phyloP scores from a whole-genome alignment of 2,797 vertebrate species.

The Fratercula arctica region DNA sequence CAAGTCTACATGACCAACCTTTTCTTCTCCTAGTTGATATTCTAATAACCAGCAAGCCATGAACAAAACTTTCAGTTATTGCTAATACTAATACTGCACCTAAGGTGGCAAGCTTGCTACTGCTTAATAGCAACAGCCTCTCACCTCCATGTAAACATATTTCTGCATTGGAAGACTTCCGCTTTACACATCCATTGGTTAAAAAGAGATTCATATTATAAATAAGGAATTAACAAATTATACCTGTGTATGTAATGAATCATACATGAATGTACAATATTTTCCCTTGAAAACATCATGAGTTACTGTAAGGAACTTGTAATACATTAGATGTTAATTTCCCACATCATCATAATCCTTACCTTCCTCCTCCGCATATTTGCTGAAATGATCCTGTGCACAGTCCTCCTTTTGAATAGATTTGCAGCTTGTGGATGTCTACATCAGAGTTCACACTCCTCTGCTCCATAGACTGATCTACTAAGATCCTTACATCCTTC shows the following conservation, averaged over 20 bases:
- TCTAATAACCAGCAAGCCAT: not conserved
- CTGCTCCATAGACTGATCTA: not conserved
- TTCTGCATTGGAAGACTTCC: not conserved
- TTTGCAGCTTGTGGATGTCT: not conserved
- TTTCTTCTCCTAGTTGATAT: not conserved
- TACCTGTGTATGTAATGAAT: not conserved
- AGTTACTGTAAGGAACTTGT: not conserved
- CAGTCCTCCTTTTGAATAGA: not conserved
- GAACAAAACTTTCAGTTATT: not conserved
- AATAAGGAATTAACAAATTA: not conserved
- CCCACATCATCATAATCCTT: not conserved
- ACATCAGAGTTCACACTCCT: not conserved
- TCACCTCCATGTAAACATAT: not conserved
- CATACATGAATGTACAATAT: not conserved
- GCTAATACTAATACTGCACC: not conserved
- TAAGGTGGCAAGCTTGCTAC: not conserved
- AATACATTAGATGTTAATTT: not conserved
- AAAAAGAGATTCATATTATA: not conserved
- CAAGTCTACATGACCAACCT: not conserved
- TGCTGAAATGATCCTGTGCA: not conserved
- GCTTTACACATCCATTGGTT: not conserved
- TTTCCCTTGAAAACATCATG: not conserved
- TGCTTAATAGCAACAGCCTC: not conserved
- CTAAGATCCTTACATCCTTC: not conserved
- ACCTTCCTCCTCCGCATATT: not conserved